phyloP scores from a whole-genome alignment of 2,888 invertebrate genomes.

The Drosophila pseudotakahashii region DNA sequence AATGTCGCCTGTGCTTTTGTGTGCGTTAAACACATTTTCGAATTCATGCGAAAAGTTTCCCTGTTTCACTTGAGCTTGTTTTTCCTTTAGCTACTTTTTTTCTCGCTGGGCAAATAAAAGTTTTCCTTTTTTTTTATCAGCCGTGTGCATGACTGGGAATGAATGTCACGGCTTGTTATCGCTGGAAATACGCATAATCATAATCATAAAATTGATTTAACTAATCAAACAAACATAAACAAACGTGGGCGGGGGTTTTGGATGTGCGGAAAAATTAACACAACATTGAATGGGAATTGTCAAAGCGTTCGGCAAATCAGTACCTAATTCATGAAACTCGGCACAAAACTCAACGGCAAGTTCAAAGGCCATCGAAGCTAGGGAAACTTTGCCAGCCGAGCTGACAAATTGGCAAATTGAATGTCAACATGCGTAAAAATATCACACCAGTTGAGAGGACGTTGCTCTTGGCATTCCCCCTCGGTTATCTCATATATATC shows the following conservation, averaged over 20 bases:
- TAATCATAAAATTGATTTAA: conserved; percentile 72
- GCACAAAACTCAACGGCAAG: conserved; percentile 24
- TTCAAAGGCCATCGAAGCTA: conserved; percentile 62
- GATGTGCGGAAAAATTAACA: conserved; percentile 59
- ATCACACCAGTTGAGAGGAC: conserved; percentile 41
- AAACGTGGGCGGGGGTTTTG: conserved; percentile 1
- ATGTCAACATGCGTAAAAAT: conserved; percentile 81
- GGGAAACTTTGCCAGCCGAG: conserved; percentile 59
- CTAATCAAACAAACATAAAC: conserved; percentile 67
- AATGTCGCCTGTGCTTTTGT: conserved; percentile 29
- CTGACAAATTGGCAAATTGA: conserved; percentile 77
- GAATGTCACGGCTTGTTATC: conserved; percentile 47
- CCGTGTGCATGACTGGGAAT: conserved; percentile 56
- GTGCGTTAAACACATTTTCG: conserved; percentile 60
- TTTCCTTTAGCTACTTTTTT: conserved; percentile 30
- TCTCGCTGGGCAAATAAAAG: conserved; percentile 29
- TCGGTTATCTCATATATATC: background rate
- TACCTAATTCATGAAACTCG: conserved; percentile 71
- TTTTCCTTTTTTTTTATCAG: conserved; percentile 32
- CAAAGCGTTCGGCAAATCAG: conserved; percentile 63
- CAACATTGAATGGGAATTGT: conserved; percentile 65
- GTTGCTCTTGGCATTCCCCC: too few relatives aligned
- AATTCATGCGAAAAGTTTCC: conserved; percentile 73
- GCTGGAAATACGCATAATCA: conserved; percentile 51
- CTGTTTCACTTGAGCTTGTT: conserved; percentile 34